These are phyloP conservation scores for Ceyx melanurus DNA, from an alignment of 2,113 vertebrate species.

Conservation along the genomic window DNA sequence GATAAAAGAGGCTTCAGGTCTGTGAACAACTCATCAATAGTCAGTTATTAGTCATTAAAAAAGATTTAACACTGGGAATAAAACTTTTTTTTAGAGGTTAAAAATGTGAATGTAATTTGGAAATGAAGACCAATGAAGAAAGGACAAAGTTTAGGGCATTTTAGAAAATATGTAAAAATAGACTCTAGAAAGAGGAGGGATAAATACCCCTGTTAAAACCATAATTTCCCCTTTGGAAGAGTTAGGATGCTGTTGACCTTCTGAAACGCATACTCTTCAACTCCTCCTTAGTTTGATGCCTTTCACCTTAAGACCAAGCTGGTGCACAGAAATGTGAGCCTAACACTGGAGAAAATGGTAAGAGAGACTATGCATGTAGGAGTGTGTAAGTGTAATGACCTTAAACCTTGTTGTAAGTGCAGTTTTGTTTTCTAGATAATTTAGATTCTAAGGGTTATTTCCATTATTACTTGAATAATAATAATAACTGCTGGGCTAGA, in stretches of 20 bases:
- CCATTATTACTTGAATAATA: not conserved
- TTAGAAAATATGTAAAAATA: not conserved
- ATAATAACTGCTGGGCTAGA: not conserved
- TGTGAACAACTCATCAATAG: not conserved
- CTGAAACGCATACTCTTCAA: not conserved
- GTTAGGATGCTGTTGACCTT: rapidly evolving
- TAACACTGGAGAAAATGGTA: not conserved
- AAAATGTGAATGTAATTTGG: not conserved
- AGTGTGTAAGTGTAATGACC: not conserved
- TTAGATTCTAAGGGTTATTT: not conserved
- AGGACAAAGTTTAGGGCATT: not conserved
- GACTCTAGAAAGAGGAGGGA: not conserved
- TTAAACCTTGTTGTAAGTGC: not conserved
- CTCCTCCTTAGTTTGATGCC: not conserved
- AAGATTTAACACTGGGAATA: not conserved
- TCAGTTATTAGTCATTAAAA: not conserved
- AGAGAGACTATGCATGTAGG: not conserved
- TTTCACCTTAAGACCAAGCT: not conserved
- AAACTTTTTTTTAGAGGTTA: not conserved
- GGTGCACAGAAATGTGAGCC: rapidly evolving
- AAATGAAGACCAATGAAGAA: not conserved
- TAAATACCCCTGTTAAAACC: not conserved
- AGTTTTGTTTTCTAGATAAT: not conserved
- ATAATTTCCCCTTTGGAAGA: rapidly evolving
- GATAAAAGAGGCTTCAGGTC: not conserved